Evolutionary conservation across 2,888 invertebrate species (phyloP).

Genomic region (Isoperla grammatica): DNA sequence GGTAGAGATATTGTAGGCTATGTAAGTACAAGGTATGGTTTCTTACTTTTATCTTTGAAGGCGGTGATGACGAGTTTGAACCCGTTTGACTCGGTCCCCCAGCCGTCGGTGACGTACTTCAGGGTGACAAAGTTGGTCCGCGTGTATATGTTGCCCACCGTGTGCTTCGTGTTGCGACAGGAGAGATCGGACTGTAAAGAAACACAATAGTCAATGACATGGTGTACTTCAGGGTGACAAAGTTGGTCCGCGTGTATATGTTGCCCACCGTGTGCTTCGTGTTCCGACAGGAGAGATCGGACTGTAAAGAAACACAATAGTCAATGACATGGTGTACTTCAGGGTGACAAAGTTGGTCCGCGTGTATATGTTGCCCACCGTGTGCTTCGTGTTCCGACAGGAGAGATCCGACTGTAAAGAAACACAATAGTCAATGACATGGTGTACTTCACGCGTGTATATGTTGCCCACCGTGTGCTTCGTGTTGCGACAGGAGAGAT

Average conservation of each 20-base stretch:
- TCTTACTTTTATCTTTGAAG: conserved; percentile 90
- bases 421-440: no score
- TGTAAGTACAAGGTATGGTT: conserved; percentile 33
- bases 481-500: no score
- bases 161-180: conserved; percentile 85
- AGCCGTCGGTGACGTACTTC: conserved; percentile 88
- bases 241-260: conserved; percentile 87
- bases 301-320: conserved; percentile 52
- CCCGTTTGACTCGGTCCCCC: conserved; percentile 88
- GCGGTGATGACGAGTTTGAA: conserved; percentile 91
- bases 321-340: no score
- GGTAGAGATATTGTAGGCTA: no score
- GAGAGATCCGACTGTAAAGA: no score
- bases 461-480: no score
- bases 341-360: no score
- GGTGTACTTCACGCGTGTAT: no score
- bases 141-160: conserved; percentile 82
- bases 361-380: no score
- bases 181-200: conserved; percentile 74
- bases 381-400: no score
- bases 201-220: conserved; percentile 38
- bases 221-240: conserved; percentile 88
- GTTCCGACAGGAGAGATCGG: conserved; percentile 85
- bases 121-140: conserved; percentile 91
- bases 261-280: conserved; percentile 83